phyloP scores from a whole-genome alignment of 2,797 vertebrate species.

The Myotis findleyi region DNA sequence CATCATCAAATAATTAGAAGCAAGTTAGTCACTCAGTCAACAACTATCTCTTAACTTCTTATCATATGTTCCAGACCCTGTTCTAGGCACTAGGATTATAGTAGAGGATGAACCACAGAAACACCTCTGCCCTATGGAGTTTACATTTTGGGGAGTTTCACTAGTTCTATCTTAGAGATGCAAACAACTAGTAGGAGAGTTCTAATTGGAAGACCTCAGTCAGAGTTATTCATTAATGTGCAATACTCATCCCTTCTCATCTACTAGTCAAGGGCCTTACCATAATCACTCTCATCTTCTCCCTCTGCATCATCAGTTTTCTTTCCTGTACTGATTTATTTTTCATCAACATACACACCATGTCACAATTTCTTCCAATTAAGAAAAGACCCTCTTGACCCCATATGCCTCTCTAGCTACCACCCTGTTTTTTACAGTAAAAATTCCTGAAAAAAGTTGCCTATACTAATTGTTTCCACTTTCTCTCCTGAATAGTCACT shows the following conservation, averaged over 20 bases:
- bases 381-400: neutral
- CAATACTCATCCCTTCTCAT: neutral
- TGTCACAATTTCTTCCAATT: neutral
- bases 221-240: neutral
- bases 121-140: neutral
- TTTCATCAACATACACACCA: neutral
- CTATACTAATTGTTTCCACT: neutral
- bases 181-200: neutral
- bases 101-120: neutral
- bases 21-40: slow-evolving; percentile 4
- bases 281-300: neutral
- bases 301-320: neutral
- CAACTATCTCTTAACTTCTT: neutral
- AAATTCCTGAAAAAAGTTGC: neutral
- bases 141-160: neutral
- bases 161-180: neutral
- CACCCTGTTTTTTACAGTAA: neutral
- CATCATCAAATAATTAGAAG: neutral
- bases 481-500: neutral
- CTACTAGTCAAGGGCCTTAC: neutral
- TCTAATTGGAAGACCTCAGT: neutral
- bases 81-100: neutral
- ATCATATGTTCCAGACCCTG: neutral
- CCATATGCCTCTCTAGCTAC: neutral
- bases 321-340: neutral